Evolutionary conservation across 2,113 vertebrate genomes (phyloP), one percentile per base, ranked within the genome.

Genomic region (Motacilla alba): DNA sequence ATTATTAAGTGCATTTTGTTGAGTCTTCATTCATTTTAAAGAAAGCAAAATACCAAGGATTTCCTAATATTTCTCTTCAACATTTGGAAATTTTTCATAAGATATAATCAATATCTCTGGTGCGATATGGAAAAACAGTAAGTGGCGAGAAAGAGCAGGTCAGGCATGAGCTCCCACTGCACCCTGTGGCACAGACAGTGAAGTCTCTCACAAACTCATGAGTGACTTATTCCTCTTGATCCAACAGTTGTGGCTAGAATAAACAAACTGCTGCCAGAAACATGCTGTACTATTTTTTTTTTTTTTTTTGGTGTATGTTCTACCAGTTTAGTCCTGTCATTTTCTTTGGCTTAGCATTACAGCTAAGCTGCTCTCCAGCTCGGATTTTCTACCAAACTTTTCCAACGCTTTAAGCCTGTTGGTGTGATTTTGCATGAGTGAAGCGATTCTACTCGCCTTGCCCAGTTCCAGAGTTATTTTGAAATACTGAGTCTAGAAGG

Each of bases 101-200:
- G 21, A 66, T 7, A 11, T 2, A 23, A 49, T 64, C 73, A 80
- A 11, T 75, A 63, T n/a, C 56, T 83, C 26, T 33, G 15, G 6
- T 35, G 19, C 30, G 39, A 63, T 78, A 35, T 8, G 21, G 30
- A 58, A 87, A 63, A 89, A 18, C 30, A 44, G 6, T 19, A 27
- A 50, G 15, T 35, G 30, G 16, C 55, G 55, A 82, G 13, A 41
- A 68, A 13, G 0, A 2, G 14, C 16, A 60, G 33, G 21, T 24
- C 24, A 31, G 30, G 30, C 0, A 2, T 62, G 30, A 43, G 21
- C 55, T 91, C 12, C 24, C 33, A 27, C 22, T 0, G 0, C 44
- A 53, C 9, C 18, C 31, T n/a, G 30, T 44, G 35, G 16, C 6
- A 20, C 1, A 62, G 37, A 9, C 21, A 64, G 13, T 10, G 22